Conservation (phyloP, 2,888 invertebrate species). For the Idaea aversata region DNA sequence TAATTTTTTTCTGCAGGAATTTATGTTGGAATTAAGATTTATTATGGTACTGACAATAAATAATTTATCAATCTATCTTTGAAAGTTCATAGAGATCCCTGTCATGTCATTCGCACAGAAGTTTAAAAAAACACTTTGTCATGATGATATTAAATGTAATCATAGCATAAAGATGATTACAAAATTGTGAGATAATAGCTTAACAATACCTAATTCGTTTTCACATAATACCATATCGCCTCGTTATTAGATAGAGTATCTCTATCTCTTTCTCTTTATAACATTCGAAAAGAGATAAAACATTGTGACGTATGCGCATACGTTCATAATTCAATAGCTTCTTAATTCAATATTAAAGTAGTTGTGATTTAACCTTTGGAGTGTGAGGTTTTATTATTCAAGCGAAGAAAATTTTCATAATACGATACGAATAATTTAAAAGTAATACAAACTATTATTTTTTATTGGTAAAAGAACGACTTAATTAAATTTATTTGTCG, state of each 20-base stretch:
- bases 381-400: not conserved
- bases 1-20: too few relatives aligned
- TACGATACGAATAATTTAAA: not conserved
- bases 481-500: too few relatives aligned
- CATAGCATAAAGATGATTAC: not conserved
- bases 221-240: not conserved
- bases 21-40: too few relatives aligned
- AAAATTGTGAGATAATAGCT: not conserved
- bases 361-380: not conserved
- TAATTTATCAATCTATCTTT: too few relatives aligned
- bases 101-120: not conserved
- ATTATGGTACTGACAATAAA: too few relatives aligned
- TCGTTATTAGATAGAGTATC: not conserved
- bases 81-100: not conserved
- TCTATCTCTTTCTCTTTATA: not conserved
- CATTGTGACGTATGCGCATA: not conserved
- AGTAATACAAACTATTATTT: not conserved
- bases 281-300: not conserved
- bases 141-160: not conserved
- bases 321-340: not conserved
- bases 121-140: not conserved
- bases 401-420: not conserved
- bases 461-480: too few relatives aligned
- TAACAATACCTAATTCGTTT: not conserved
- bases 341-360: not conserved